Evolutionary conservation across 2,888 invertebrate genomes (phyloP), one percentile per base, ranked within the genome.

Genomic region (Hemaris fuciformis): DNA sequence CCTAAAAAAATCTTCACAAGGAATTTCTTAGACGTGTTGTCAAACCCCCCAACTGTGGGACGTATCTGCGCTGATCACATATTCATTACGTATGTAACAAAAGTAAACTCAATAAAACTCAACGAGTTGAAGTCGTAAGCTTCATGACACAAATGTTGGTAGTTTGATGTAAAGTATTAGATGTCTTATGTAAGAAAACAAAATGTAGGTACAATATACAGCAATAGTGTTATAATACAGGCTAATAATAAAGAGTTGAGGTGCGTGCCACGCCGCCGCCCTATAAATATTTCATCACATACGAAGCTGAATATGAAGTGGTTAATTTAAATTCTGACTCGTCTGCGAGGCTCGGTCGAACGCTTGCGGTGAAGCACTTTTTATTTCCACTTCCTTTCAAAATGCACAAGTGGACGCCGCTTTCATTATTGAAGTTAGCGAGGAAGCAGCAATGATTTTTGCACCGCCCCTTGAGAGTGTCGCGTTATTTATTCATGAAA

Each of bases 281-380:
- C 71, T 79, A 85, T 87, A 80, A 84, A 86, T 86, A 84, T 85
- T 87, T 84, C 81, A 86, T 79, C 72, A 75, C 77, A 73, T 74
- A 71, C 76, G 75, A 76, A 76, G 77, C 74, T 70, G 83, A 84
- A 85, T 88, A 86, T 87, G 87, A 85, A 88, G 86, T 84, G 84
- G 85, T 87, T 88, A 88, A 87, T 87, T 87, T 85, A 84, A 86
- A 88, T 88, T 85, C 85, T 80, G 82, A 70, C 82, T 82, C 75
- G 76, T 74, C 74, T 74, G 74, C 71, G 72, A 71, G 69, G 66
- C 64, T 68, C 75, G 73, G 80, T 69, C 73, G 76, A 77, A 76
- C 69, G 75, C 72, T 72, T 69, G 27, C 69, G 66, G 74, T 71
- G 70, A 71, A 67, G 66, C 67, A 69, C 68, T 79, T 79, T 77